Percentiles rank a stretch among this genome's conserved stretches.
Evolutionary conservation across 2,113 vertebrate genomes (phyloP).

Genomic region (Campylorhamphus procurvoides): DNA sequence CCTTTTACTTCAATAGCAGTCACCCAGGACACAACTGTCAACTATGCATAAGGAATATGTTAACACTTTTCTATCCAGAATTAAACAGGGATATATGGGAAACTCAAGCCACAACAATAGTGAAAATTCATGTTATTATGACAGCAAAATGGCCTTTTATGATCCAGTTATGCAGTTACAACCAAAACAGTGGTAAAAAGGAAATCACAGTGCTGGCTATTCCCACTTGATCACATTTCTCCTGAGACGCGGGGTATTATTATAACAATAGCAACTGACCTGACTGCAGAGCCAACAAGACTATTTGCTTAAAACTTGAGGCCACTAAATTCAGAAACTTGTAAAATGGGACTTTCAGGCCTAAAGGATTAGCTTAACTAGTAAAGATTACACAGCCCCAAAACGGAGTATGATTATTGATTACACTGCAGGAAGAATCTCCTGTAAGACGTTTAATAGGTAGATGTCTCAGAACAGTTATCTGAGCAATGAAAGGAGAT

Average conservation of each 20-base stretch:
- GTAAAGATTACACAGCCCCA: not conserved
- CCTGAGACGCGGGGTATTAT: not conserved
- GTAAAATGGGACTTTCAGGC: not conserved
- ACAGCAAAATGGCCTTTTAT: not conserved
- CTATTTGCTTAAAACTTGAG: not conserved
- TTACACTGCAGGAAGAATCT: not conserved
- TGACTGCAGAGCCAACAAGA: not conserved
- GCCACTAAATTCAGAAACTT: not conserved
- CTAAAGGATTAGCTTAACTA: not conserved
- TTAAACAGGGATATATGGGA: not conserved
- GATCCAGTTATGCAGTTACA: not conserved
- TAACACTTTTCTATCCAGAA: not conserved
- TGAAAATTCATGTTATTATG: not conserved
- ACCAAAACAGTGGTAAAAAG: not conserved
- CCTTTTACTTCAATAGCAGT: not conserved
- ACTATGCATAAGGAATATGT: not conserved
- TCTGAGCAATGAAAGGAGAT: not conserved
- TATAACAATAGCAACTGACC: not conserved
- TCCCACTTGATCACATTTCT: not conserved
- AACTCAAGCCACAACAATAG: not conserved
- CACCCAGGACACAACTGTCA: not conserved
- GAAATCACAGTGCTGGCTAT: accelerated
- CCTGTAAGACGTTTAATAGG: not conserved
- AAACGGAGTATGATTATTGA: not conserved
- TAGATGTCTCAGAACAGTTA: not conserved